Percentiles rank a stretch among this genome's conserved stretches.
phyloP scores from a whole-genome alignment of 1,140 invertebrate species.

The Leptinotarsa lineolata region DNA sequence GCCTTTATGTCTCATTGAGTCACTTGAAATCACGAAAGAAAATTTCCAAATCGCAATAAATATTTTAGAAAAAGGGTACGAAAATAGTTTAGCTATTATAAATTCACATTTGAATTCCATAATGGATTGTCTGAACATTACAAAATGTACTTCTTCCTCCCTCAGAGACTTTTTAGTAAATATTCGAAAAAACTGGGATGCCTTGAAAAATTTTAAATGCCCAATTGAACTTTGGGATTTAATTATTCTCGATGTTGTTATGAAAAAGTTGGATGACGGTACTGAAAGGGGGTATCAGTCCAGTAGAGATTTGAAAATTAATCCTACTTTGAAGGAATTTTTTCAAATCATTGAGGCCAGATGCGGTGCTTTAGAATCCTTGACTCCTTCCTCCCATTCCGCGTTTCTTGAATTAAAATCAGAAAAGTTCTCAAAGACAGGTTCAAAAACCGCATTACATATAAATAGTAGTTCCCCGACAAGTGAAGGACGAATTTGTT shows the following conservation, averaged over 20 bases:
- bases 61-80: constrained; percentile 18
- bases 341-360: constrained; percentile 12
- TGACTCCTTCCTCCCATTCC: not conserved
- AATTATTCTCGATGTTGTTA: constrained; percentile 10
- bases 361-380: not conserved
- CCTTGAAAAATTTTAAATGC: constrained; percentile 21
- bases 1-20: constrained; percentile 17
- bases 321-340: constrained; percentile 18
- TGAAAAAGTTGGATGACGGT: constrained; percentile 24
- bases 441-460: not conserved
- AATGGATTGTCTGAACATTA: constrained; percentile 7
- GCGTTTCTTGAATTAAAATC: not conserved
- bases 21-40: constrained; percentile 21
- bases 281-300: constrained; percentile 15
- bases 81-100: constrained; percentile 18
- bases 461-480: not conserved
- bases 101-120: constrained; percentile 14
- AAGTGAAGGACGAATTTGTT: not conserved
- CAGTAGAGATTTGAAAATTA: not conserved
- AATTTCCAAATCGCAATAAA: constrained; percentile 27
- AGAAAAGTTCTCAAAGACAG: not conserved
- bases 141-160: constrained; percentile 22
- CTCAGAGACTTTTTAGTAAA: constrained; percentile 18
- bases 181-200: constrained; percentile 6
- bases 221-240: constrained; percentile 25